phyloP scores from a whole-genome alignment of 2,113 vertebrate genomes.

The Nibea coibor region DNA sequence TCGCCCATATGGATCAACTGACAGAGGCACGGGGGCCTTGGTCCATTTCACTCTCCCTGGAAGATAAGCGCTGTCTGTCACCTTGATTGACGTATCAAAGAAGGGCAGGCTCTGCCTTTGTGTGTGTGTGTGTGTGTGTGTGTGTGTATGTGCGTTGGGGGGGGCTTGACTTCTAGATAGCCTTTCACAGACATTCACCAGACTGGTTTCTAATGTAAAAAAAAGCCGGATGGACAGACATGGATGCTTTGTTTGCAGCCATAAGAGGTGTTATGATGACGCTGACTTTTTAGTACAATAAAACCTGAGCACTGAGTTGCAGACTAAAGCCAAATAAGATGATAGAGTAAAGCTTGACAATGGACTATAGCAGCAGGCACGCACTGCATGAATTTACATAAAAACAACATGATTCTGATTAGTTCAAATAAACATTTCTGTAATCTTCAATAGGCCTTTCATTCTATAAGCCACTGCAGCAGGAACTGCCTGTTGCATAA shows the following conservation, averaged over 20 bases:
- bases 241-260: constrained; percentile 40
- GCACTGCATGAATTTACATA: background rate
- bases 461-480: background rate
- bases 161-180: constrained; percentile 47
- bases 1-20: constrained; percentile 66
- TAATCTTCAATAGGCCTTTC: background rate
- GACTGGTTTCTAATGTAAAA: constrained; percentile 45
- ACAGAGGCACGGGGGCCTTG: constrained; percentile 52
- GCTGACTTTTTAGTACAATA: constrained; percentile 37
- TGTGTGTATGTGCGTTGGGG: background rate
- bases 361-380: background rate
- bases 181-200: constrained; percentile 42
- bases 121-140: no score
- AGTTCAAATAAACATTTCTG: constrained; percentile 7
- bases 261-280: constrained; percentile 37
- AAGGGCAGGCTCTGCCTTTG: constrained; percentile 57
- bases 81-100: constrained; percentile 76
- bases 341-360: background rate
- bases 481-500: background rate
- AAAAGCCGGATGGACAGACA: constrained; percentile 51
- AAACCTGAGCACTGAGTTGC: constrained; percentile 34
- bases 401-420: background rate
- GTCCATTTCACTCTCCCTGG: constrained; percentile 65
- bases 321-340: constrained; percentile 27
- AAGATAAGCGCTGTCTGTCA: constrained; percentile 82